Evolutionary conservation across 1,140 invertebrate genomes (phyloP).

Genomic region (Epicauta chinensis): DNA sequence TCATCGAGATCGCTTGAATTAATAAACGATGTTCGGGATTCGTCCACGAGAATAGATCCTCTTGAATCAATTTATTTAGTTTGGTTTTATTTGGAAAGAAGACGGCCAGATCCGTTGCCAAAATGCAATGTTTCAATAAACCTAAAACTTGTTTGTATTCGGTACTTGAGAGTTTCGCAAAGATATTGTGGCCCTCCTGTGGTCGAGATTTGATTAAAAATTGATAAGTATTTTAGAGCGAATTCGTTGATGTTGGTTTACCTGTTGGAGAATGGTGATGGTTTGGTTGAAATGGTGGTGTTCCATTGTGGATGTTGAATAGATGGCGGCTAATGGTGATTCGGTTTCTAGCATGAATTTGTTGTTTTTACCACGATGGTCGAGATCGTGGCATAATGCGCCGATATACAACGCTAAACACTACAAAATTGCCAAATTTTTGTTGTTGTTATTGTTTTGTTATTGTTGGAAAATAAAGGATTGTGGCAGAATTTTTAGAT

Average conservation of each 20-base stretch:
- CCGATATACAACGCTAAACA: conserved; percentile 69
- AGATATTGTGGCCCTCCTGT: conserved; percentile 76
- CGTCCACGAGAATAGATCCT: conserved; percentile 55
- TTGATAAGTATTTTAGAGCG: not conserved
- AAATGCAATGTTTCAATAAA: conserved; percentile 72
- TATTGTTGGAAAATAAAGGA: no score
- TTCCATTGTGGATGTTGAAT: conserved; percentile 78
- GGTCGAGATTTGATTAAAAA: not conserved
- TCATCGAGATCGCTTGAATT: conserved; percentile 73
- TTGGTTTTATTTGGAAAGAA: conserved; percentile 73
- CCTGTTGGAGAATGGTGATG: conserved; percentile 61
- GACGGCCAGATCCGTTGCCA: conserved; percentile 75
- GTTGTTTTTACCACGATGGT: conserved; percentile 79
- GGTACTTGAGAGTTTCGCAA: conserved; percentile 60
- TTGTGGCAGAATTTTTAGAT: no score
- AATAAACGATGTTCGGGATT: conserved; percentile 55
- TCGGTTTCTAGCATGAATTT: conserved; percentile 78
- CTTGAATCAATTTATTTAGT: conserved; percentile 52
- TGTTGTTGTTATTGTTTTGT: no score
- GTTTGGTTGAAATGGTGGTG: conserved; percentile 87
- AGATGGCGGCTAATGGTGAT: conserved; percentile 73
- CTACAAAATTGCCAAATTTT: conserved; percentile 44
- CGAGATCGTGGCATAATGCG: conserved; percentile 76
- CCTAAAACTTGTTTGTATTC: conserved; percentile 74
- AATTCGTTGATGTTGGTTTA: conserved; percentile 7